Evolutionary conservation across 2,797 vertebrate genomes (phyloP), one percentile per base, ranked within the genome.

Genomic region (Ptychadena robeensis): DNA sequence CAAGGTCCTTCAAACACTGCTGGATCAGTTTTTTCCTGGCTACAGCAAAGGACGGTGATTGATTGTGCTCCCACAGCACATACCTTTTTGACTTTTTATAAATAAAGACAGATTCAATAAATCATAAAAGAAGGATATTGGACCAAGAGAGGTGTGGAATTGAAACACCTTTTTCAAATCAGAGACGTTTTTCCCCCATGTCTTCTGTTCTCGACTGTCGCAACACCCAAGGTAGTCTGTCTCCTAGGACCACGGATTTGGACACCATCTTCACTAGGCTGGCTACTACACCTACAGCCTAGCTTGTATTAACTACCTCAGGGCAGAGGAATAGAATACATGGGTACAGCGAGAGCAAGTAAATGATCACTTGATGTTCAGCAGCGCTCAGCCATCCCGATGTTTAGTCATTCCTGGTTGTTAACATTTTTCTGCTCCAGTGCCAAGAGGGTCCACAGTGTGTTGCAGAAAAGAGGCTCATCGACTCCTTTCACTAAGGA

Each of bases 11-110:
- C 98, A 99, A 94, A 91, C 94, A 85, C 94, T 99, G 77, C 96
- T 99, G 75, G 97, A 99, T 90, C 97, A 98, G 93, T 99, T 99
- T 94, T 99, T 98, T 88, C 98, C 98, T 34, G 98, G 98, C 87
- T 99, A 99, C 92, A 98, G 96, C 93, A 99, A 99, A 92, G 98
- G 98, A 87, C 98, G 98, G 93, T 99, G 98, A 99, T 94, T 88
- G 81, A 80, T 82, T 89, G 77, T 14, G 69, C 86, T 83, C 78
- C 67, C 82, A 77, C 83, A 75, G 0, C 0, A 83, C 79, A 82
- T 88, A 85, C 83, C 85, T 77, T 85, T 86, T 79, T 88, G 90
- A 90, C 88, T 90, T 90, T 89, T 84, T 88, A 73, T 85, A 85
- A 44, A 66, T 61, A 75, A 66, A 84, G 84, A 83, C 57, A 81